Evolutionary conservation across 2,113 vertebrate genomes (phyloP).

Genomic region (Sialia sialis): DNA sequence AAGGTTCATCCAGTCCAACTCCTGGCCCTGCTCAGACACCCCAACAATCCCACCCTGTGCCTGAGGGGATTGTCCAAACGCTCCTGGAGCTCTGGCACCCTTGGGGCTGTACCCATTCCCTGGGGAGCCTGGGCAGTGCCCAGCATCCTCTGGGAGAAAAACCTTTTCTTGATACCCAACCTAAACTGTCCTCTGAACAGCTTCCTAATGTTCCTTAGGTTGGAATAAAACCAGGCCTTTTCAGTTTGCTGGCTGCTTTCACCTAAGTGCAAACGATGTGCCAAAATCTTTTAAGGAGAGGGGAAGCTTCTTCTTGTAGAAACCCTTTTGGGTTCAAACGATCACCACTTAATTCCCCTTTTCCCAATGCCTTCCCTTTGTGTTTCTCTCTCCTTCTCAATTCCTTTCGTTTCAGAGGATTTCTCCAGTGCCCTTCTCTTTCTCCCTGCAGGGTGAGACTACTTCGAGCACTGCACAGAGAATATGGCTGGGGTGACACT

Average conservation of each 20-base stretch:
- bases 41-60: background rate
- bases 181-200: background rate
- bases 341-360: background rate
- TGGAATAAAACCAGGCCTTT: background rate
- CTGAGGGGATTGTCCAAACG: fast-evolving
- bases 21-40: background rate
- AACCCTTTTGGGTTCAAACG: background rate
- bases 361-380: background rate
- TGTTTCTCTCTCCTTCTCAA: background rate
- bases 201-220: background rate
- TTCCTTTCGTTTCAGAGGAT: background rate
- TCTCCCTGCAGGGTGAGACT: background rate
- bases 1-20: background rate
- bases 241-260: background rate
- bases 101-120: fast-evolving
- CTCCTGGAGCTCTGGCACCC: background rate
- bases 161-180: background rate
- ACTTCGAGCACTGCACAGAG: fast-evolving
- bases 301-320: background rate
- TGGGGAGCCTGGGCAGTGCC: background rate
- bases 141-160: background rate
- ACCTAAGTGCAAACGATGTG: background rate
- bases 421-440: background rate
- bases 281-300: background rate
- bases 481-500: background rate